Conservation (phyloP, 2,113 vertebrate species). For the Echinops telfairi region DNA sequence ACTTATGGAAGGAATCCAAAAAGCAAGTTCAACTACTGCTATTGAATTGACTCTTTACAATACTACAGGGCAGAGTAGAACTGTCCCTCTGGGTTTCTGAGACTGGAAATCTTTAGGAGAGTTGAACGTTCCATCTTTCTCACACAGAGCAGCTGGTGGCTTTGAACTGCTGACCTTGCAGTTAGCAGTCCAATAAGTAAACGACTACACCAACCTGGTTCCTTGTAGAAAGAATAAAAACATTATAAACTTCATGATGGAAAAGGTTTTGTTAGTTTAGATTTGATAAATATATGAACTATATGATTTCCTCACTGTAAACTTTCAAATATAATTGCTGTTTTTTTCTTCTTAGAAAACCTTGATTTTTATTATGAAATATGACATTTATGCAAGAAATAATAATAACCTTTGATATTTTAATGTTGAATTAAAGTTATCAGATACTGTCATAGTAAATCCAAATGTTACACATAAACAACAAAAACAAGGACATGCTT, state of each 20-base stretch:
- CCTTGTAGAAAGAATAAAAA: neutral
- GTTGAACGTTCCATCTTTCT: too few species aligned
- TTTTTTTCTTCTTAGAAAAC: conserved; percentile 3
- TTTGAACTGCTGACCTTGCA: too few species aligned
- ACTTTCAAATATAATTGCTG: neutral
- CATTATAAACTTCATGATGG: neutral
- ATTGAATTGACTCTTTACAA: too few species aligned
- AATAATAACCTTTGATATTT: neutral
- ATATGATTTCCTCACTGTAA: neutral
- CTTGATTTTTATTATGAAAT: neutral
- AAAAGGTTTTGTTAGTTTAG: neutral
- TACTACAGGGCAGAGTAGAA: too few species aligned
- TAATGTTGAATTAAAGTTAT: neutral
- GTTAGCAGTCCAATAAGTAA: too few species aligned
- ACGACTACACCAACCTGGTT: too few species aligned
- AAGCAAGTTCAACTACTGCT: too few species aligned
- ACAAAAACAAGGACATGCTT: neutral
- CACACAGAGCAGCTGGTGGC: too few species aligned
- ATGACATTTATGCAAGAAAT: neutral
- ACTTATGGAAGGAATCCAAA: neutral
- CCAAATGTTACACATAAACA: neutral
- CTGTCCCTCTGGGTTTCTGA: too few species aligned
- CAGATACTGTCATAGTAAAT: neutral
- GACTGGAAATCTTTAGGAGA: too few species aligned
- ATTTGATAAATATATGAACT: neutral